phyloP scores from a whole-genome alignment of 2,888 invertebrate species.

The Sinopyrophorus schimmeli region DNA sequence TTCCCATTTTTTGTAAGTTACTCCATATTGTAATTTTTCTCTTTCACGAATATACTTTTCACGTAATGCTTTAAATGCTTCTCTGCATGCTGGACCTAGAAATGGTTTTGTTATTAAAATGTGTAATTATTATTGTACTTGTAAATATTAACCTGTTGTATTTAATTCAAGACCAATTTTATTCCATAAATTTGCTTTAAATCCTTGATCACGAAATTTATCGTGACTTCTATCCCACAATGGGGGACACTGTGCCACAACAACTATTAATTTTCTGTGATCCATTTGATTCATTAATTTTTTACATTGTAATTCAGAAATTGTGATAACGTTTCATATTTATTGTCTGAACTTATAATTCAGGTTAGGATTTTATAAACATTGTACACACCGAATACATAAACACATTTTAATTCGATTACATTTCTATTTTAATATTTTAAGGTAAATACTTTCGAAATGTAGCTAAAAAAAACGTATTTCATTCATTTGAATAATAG shows the following conservation, averaged over 20 bases:
- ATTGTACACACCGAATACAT: no score
- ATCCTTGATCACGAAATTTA: slow-evolving; percentile 40
- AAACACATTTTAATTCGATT: not conserved
- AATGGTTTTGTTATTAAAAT: not conserved
- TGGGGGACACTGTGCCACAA: slow-evolving; percentile 39
- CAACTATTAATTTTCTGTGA: slow-evolving; percentile 35
- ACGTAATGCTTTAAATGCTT: slow-evolving; percentile 42
- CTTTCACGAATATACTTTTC: slow-evolving; percentile 45
- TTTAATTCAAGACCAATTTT: slow-evolving; percentile 38
- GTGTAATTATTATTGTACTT: slow-evolving; percentile 12
- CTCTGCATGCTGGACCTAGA: slow-evolving; percentile 39
- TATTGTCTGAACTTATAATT: no score
- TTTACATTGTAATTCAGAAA: no score
- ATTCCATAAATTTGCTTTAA: slow-evolving; percentile 41
- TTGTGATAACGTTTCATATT: no score
- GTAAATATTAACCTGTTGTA: slow-evolving; percentile 41
- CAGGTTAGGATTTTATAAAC: no score
- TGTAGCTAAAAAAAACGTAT: not conserved
- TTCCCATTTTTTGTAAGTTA: slow-evolving; percentile 40
- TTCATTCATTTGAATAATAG: not conserved
- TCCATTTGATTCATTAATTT: slow-evolving; percentile 16
- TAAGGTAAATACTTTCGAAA: not conserved
- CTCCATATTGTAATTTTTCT: slow-evolving; percentile 39
- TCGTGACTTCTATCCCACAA: slow-evolving; percentile 44
- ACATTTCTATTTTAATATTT: not conserved